Percentiles rank a stretch among this genome's conserved stretches.
Conservation (phyloP, 2,113 vertebrate genomes). For the Pterophyllum scalare region DNA sequence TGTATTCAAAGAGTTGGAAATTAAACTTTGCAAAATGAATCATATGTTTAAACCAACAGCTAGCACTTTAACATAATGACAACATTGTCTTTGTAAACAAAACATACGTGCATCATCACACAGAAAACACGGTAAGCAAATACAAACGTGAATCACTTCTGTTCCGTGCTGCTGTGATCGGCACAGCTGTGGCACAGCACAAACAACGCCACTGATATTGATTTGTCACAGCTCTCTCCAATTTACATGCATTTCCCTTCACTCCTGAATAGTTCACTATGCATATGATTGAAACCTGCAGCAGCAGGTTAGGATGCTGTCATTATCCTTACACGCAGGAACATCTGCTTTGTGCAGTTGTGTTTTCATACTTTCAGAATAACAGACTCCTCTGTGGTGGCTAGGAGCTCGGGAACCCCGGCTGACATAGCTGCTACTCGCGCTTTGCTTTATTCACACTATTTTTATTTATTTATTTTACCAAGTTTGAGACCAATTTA, state of each 20-base stretch:
- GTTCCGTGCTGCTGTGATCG: neutral
- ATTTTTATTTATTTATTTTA: neutral
- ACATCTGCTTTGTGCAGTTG: constrained; percentile 1
- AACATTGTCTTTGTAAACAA: neutral
- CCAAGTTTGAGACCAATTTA: neutral
- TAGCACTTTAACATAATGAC: neutral
- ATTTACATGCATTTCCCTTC: constrained; percentile 7
- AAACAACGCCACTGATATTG: neutral
- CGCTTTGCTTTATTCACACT: neutral
- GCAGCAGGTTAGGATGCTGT: neutral
- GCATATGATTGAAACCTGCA: neutral
- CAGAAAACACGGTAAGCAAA: neutral
- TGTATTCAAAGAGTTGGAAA: neutral
- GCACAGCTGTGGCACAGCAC: neutral
- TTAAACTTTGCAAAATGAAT: neutral
- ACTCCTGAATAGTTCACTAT: neutral
- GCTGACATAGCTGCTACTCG: neutral
- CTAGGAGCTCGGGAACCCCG: neutral
- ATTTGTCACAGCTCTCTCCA: neutral
- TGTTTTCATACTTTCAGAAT: neutral
- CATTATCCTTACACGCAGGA: neutral
- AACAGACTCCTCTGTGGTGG: neutral
- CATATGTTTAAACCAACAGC: neutral
- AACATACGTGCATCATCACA: neutral
- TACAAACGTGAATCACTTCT: neutral